A percentile compares a stretch with the other conserved stretches of the same genome.
Evolutionary conservation across 2,888 invertebrate species (phyloP).

Genomic region (Bimastos eiseni): DNA sequence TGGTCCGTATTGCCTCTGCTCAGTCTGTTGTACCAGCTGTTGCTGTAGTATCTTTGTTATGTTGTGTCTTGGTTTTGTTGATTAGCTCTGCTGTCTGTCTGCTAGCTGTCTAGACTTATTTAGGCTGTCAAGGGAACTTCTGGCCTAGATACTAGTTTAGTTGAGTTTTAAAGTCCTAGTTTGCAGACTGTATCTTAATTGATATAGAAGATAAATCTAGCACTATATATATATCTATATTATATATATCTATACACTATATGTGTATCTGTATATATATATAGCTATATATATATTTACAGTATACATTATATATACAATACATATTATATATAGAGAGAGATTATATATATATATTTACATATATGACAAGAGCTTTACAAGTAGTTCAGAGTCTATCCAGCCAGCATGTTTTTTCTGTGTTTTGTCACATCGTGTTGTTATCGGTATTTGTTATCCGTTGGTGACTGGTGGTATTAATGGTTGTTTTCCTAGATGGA

Average conservation of each 20-base stretch:
- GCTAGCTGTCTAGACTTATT: not conserved
- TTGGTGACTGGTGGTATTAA: not conserved
- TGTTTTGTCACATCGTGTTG: not conserved
- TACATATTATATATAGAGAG: no score
- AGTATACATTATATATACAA: no score
- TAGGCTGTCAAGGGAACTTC: not conserved
- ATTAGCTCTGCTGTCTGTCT: not conserved
- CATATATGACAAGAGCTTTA: no score
- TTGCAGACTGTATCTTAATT: not conserved
- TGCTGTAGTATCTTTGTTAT: not conserved
- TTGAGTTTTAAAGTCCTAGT: not conserved
- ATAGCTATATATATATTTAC: no score
- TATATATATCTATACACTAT: not conserved
- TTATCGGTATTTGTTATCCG: not conserved
- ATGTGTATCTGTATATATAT: no score
- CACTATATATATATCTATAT: not conserved
- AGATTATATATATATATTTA: no score
- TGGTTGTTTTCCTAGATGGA: not conserved
- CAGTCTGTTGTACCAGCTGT: not conserved
- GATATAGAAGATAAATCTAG: not conserved
- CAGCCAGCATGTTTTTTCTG: not conserved
- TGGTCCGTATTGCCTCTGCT: not conserved
- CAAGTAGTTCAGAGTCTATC: not conserved
- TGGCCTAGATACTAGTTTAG: not conserved
- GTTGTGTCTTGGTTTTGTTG: slow-evolving; percentile 13